Conservation (phyloP, 2,888 invertebrate species). For the Coenonympha arcania region DNA sequence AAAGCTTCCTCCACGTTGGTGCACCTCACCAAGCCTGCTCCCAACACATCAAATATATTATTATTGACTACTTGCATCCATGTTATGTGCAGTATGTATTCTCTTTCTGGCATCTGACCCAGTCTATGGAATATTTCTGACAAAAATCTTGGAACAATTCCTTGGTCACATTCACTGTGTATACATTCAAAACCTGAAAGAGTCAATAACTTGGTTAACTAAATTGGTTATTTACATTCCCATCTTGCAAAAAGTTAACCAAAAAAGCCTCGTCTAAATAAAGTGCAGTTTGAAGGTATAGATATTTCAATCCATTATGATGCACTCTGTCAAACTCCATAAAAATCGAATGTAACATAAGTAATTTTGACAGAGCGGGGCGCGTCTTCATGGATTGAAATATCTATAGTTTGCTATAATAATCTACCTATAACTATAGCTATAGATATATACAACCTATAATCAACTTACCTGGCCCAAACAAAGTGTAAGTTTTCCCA, state of each 20-base stretch:
- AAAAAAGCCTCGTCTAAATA: too few species aligned
- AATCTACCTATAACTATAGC: too few species aligned
- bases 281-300: too few species aligned
- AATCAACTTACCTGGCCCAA: conserved; percentile 79
- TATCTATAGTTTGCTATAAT: too few species aligned
- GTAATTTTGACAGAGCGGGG: too few species aligned
- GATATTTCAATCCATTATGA: too few species aligned
- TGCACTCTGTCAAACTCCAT: not conserved
- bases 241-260: too few species aligned
- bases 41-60: conserved; percentile 75
- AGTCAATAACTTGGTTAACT: conserved; percentile 3
- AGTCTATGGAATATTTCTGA: conserved; percentile 81
- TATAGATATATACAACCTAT: too few species aligned
- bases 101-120: conserved; percentile 77
- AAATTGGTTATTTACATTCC: too few species aligned
- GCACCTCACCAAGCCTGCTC: conserved; percentile 69
- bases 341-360: not conserved
- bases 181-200: conserved; percentile 69
- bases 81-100: conserved; percentile 78
- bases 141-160: conserved; percentile 80
- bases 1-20: conserved; percentile 82
- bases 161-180: conserved; percentile 80
- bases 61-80: conserved; percentile 83
- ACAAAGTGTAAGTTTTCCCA: conserved; percentile 82
- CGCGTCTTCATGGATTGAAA: too few species aligned